A percentile compares a stretch with the other conserved stretches of the same genome.
phyloP scores from a whole-genome alignment of 2,797 vertebrate genomes.

The Capromys pilorides region DNA sequence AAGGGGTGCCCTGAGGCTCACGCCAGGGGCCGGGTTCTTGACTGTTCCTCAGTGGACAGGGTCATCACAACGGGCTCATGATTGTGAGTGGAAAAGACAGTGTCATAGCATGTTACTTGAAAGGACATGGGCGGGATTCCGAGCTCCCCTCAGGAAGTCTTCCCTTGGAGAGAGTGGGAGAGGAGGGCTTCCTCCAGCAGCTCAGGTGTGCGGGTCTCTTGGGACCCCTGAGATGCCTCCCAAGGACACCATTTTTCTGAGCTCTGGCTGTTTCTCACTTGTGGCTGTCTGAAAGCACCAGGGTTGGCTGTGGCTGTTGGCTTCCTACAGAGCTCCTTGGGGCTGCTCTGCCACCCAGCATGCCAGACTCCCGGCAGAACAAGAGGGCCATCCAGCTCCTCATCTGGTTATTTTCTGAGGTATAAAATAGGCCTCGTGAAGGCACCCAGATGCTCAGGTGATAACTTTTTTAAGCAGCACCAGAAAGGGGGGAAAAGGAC shows the following conservation, averaged over 20 bases:
- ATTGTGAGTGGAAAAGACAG: neutral
- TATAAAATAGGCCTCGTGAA: slow-evolving; percentile 77
- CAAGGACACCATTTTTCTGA: neutral
- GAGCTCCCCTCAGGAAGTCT: neutral
- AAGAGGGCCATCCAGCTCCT: neutral
- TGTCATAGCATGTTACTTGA: neutral
- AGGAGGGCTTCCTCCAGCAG: neutral
- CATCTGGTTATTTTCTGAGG: slow-evolving; percentile 69
- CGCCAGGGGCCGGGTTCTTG: no score
- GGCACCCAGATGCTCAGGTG: slow-evolving; percentile 64
- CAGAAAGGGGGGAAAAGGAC: neutral
- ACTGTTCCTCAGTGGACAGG: neutral
- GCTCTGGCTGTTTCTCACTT: neutral
- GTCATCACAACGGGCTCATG: neutral
- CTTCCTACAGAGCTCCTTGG: neutral
- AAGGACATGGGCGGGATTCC: neutral
- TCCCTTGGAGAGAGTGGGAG: neutral
- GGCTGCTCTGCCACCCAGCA: slow-evolving; percentile 12
- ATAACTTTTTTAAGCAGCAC: neutral
- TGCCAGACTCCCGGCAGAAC: slow-evolving; percentile 53
- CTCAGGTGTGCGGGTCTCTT: neutral
- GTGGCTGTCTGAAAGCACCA: neutral
- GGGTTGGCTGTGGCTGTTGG: neutral
- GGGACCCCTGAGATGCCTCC: no score
- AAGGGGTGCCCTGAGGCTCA: neutral